Percentiles rank a stretch among this genome's conserved stretches.
Conservation (phyloP, 2,113 vertebrate species). For the Halichoerus grypus region DNA sequence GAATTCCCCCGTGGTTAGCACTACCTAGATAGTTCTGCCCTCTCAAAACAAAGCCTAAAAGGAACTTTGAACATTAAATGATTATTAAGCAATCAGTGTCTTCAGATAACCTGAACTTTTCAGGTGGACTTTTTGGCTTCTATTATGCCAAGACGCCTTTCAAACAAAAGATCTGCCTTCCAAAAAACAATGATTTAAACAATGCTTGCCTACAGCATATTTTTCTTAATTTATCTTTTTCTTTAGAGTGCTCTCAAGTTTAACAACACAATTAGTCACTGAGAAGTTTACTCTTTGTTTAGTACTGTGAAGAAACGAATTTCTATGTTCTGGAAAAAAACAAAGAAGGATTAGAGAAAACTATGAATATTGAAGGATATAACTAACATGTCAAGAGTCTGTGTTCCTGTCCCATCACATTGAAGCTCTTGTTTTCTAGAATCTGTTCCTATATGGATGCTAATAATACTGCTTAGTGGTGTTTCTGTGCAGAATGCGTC, state of each 20-base stretch:
- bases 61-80: not conserved
- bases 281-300: conserved; percentile 14
- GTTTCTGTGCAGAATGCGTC: conserved; percentile 54
- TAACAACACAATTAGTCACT: not conserved
- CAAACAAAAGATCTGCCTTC: conserved; percentile 20
- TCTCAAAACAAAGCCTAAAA: conserved; percentile 36
- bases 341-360: not conserved
- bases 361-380: conserved; percentile 5
- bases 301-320: conserved; percentile 22
- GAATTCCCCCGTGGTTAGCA: conserved; percentile 71
- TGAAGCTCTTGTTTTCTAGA: conserved; percentile 46
- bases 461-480: conserved; percentile 25
- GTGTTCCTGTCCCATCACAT: conserved; percentile 8
- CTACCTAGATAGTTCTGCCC: not conserved
- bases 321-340: conserved; percentile 2
- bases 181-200: not conserved
- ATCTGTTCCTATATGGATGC: conserved; percentile 5
- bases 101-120: conserved; percentile 22
- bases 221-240: conserved; percentile 62
- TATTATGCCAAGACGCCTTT: not conserved
- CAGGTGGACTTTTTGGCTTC: not conserved
- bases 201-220: not conserved
- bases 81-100: not conserved
- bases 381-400: conserved; percentile 21
- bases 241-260: conserved; percentile 3